phyloP scores from a whole-genome alignment of 2,888 invertebrate genomes.

The Allygus modestus region DNA sequence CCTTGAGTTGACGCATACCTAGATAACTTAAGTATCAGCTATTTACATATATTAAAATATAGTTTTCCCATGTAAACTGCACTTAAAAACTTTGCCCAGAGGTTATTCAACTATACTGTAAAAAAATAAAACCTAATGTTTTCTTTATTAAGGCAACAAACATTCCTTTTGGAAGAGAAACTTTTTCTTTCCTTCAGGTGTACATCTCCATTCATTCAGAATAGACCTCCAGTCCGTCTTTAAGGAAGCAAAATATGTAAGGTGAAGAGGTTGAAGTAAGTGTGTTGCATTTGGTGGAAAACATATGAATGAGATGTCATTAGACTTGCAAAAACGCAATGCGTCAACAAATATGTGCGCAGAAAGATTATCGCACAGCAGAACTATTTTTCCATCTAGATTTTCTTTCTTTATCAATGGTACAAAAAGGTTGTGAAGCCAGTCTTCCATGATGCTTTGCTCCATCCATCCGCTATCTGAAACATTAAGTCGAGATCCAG shows the following conservation, averaged over 20 bases:
- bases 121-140: no score
- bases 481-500: slow-evolving; percentile 12
- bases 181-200: slow-evolving; percentile 38
- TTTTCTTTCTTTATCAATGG: background rate
- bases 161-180: slow-evolving; percentile 29
- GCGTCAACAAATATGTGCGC: background rate
- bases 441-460: slow-evolving; percentile 24
- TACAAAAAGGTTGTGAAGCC: slow-evolving; percentile 18
- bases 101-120: no score
- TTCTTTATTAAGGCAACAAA: slow-evolving; percentile 37
- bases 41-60: no score
- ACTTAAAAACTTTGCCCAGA: no score
- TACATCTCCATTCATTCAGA: slow-evolving; percentile 44
- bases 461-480: slow-evolving; percentile 24
- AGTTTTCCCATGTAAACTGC: no score
- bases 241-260: slow-evolving; percentile 36
- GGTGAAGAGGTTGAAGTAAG: slow-evolving; percentile 45
- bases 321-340: background rate
- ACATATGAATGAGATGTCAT: slow-evolving; percentile 42
- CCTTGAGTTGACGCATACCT: no score
- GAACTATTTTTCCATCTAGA: slow-evolving; percentile 6
- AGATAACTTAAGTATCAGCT: no score
- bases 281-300: slow-evolving; percentile 52
- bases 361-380: slow-evolving; percentile 24
- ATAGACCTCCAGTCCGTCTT: slow-evolving; percentile 35